Conservation (phyloP, 2,113 vertebrate species). For the Phalacrocorax carbo region DNA sequence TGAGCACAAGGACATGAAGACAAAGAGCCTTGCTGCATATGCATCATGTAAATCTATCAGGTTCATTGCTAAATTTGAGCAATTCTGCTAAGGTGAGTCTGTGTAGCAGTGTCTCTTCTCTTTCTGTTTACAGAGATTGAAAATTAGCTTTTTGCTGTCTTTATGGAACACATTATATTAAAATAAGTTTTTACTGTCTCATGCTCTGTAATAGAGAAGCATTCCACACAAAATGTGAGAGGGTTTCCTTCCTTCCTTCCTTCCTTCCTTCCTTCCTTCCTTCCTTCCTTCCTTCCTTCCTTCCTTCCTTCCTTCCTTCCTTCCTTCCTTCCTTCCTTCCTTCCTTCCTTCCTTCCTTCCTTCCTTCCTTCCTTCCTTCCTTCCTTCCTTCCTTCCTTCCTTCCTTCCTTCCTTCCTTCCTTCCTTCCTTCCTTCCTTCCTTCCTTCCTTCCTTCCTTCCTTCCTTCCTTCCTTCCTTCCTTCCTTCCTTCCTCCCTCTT, state of each 20-base stretch:
- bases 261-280: no score
- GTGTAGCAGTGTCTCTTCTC: background rate
- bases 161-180: background rate
- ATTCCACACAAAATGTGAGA: background rate
- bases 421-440: no score
- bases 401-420: no score
- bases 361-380: background rate
- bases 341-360: no score
- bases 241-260: no score
- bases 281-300: no score
- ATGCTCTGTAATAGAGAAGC: background rate
- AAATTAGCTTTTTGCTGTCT: conserved; percentile 4
- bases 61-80: conserved; percentile 66
- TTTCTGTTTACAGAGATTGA: conserved; percentile 5
- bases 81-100: conserved; percentile 44
- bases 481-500: no score
- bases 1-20: conserved; percentile 66
- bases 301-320: no score
- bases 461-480: no score
- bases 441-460: no score
- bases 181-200: background rate
- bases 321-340: no score
- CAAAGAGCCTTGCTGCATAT: conserved; percentile 42
- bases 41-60: conserved; percentile 67
- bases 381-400: no score